These are phyloP conservation scores for Amazonetta brasiliensis DNA, from an alignment of 2,797 vertebrate genomes.

Conservation along the genomic window DNA sequence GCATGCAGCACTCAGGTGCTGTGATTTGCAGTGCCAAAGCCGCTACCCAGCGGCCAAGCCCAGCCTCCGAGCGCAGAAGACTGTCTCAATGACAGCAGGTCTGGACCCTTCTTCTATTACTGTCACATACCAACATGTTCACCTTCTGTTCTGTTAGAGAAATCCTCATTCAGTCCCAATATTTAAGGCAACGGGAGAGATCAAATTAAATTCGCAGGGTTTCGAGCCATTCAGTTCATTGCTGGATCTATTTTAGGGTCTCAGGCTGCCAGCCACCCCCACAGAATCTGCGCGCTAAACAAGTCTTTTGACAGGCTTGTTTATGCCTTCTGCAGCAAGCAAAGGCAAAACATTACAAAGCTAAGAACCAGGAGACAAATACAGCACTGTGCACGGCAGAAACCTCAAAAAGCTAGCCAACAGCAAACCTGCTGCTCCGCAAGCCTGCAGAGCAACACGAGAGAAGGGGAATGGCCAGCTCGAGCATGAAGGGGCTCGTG, in stretches of 20 bases:
- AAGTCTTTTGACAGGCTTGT: constrained; percentile 66
- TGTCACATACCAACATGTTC: constrained; percentile 49
- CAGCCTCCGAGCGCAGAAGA: background rate
- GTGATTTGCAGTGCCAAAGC: background rate
- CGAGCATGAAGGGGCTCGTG: background rate
- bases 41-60: rapidly evolving
- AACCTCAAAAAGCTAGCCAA: constrained; percentile 51
- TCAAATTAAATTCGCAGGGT: constrained; percentile 46
- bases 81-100: constrained; percentile 48
- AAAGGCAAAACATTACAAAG: constrained; percentile 62
- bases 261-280: constrained; percentile 62
- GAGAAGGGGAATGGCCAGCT: background rate
- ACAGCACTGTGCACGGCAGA: background rate
- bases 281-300: constrained; percentile 12
- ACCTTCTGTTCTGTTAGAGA: constrained; percentile 62
- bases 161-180: constrained; percentile 54
- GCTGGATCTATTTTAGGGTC: constrained; percentile 64
- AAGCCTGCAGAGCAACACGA: rapidly evolving
- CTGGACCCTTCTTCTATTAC: constrained; percentile 52
- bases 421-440: constrained; percentile 21
- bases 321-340: constrained; percentile 58
- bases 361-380: constrained; percentile 60
- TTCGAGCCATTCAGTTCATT: constrained; percentile 30
- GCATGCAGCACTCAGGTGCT: background rate
- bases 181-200: constrained; percentile 61